Base-by-base conservation (phyloP, 92 coral and sea anemone genomes). In the Phenganax subtilis region DNA sequence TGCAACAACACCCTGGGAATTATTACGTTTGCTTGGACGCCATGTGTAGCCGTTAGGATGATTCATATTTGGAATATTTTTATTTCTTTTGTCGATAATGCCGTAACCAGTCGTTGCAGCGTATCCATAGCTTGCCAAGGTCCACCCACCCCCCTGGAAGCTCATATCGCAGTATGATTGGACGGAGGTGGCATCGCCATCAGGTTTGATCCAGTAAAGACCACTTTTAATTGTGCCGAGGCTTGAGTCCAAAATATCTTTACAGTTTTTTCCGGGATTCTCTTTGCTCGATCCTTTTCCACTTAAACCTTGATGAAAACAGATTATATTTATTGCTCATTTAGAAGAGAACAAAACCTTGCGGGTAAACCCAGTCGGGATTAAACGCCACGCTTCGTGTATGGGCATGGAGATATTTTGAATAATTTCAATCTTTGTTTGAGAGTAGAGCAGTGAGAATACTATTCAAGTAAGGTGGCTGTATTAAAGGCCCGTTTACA, bases 1-100 rank as follows among this genome's bases (percentile, higher is more conserved):
- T 57, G 87, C 82, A 66, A 94, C 88, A 16, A 87, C 64, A 37
- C 98, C 98, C 68, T 87, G 86, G 30, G 84, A 80, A 14, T 91
- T 84, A 10, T 59, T 85, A 5, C 98, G 89, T 55, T 66, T 67
- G 62, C 56, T 86, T 16, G 97, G 98, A 12, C 78, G 87, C 98
- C 98, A 94, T n/a, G 85, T 88, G 84, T 86, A 94, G 64, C 97
- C 98, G 81, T 85, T 84, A 6, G 91, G 98, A 77, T 92, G 88
- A 69, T 94, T 94, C 97, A 94, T 94, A 75, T 94, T 94, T 6
- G 98, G 98, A 71, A 94, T 94, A 55, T 85, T 92, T 61, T 76
- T 84, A 77, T 94, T 94, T 25, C 62, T 0, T 37, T 79, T 52
- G 62, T 62, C 20, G 11, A 5, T 52, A 12, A 7, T 28, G 12